These are phyloP conservation scores for Ashinkailepas kermadecensis DNA, from an alignment of 2,888 invertebrate genomes.

Conservation along the genomic window DNA sequence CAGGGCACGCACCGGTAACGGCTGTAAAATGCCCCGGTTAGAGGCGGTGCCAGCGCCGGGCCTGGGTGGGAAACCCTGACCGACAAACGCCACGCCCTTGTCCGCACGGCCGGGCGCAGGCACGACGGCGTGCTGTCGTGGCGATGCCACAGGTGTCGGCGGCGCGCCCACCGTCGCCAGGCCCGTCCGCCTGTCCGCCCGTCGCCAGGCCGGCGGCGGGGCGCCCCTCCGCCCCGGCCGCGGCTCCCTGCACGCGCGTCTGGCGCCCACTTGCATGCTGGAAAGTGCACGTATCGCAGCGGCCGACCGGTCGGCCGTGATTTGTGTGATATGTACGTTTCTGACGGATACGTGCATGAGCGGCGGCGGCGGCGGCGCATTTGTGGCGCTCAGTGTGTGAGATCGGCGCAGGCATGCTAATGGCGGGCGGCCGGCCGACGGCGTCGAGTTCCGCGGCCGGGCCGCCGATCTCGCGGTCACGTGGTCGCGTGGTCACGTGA, in stretches of 20 bases:
- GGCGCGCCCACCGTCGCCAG: too few relatives aligned
- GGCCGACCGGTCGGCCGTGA: neutral
- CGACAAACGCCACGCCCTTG: too few relatives aligned
- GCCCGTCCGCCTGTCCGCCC: neutral
- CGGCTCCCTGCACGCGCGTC: neutral
- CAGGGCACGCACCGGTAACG: neutral
- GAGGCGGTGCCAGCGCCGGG: neutral
- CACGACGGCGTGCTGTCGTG: too few relatives aligned
- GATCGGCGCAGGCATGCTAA: neutral
- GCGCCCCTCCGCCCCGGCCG: neutral
- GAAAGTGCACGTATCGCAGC: neutral
- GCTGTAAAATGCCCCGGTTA: constrained; percentile 3
- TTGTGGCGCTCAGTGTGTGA: neutral
- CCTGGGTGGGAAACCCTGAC: neutral
- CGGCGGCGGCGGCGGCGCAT: neutral
- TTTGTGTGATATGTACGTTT: constrained; percentile 23
- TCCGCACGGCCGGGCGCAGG: too few relatives aligned
- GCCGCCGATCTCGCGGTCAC: too few relatives aligned
- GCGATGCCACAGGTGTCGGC: too few relatives aligned
- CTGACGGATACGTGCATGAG: constrained; percentile 4
- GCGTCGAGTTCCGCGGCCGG: too few relatives aligned
- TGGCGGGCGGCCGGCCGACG: neutral
- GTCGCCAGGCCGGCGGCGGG: too few relatives aligned
- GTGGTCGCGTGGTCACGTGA: too few relatives aligned
- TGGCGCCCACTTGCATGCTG: neutral